A percentile compares a stretch with the other conserved stretches of the same genome.
These are phyloP conservation scores for Drepanosiphum platanoidis DNA, from an alignment of 2,888 invertebrate species.

Conservation along the genomic window DNA sequence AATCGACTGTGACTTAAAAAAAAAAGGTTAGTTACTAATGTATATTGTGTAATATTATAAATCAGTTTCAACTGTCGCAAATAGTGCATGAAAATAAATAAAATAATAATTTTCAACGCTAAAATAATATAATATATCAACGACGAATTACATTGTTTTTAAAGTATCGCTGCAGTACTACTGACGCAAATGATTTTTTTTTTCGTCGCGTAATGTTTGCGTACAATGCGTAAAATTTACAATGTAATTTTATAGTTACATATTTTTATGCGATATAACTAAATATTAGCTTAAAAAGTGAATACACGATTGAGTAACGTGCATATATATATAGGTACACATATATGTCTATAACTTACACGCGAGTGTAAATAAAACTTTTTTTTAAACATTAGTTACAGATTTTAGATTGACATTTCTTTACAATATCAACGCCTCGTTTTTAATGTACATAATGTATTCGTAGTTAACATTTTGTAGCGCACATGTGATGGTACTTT, in stretches of 20 bases:
- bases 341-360: too few species aligned
- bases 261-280: background rate
- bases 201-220: background rate
- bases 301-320: slow-evolving; percentile 30
- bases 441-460: too few species aligned
- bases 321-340: too few species aligned
- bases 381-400: too few species aligned
- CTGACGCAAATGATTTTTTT: slow-evolving; percentile 29
- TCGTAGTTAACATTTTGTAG: too few species aligned
- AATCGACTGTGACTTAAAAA: slow-evolving; percentile 8
- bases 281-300: slow-evolving; percentile 16
- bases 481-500: too few species aligned
- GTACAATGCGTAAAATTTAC: slow-evolving; percentile 2
- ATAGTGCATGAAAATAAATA: slow-evolving; percentile 47
- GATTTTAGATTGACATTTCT: background rate
- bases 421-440: background rate
- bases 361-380: too few species aligned
- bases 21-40: background rate
- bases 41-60: slow-evolving; percentile 10
- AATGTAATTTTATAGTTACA: background rate
- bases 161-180: slow-evolving; percentile 23
- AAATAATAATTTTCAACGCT: slow-evolving; percentile 21
- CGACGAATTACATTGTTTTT: slow-evolving; percentile 24
- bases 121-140: slow-evolving; percentile 24
- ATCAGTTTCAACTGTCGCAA: slow-evolving; percentile 32